Evolutionary conservation across 2,888 invertebrate species (phyloP).

Genomic region (Netelia melanura): DNA sequence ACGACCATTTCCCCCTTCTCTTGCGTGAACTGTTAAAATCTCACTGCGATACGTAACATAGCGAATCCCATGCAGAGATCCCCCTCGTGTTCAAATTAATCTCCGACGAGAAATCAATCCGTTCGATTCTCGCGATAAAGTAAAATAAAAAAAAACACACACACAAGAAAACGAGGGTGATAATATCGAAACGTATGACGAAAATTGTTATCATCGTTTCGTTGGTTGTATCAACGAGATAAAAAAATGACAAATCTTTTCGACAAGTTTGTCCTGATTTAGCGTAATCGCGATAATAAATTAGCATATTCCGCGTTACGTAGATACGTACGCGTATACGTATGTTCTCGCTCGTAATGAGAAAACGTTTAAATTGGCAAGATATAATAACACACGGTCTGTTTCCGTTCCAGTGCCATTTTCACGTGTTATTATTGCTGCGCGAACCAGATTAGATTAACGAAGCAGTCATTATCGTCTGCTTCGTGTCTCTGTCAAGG

Average conservation of each 20-base stretch:
- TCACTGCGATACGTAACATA: background rate
- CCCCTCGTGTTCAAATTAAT: background rate
- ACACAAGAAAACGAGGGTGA: background rate
- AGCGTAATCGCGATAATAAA: too few relatives aligned
- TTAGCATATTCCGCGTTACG: too few relatives aligned
- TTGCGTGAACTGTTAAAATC: constrained; percentile 2
- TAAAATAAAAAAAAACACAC: background rate
- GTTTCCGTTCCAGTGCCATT: constrained; percentile 74
- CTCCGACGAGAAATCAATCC: background rate
- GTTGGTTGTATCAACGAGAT: too few relatives aligned
- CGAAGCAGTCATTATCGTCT: constrained; percentile 74
- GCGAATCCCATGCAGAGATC: constrained; percentile 16
- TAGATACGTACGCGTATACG: too few relatives aligned
- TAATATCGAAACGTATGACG: too few relatives aligned
- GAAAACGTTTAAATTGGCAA: background rate
- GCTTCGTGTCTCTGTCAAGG: constrained; percentile 68
- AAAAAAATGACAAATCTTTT: too few relatives aligned
- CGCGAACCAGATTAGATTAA: constrained; percentile 76
- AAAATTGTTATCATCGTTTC: too few relatives aligned
- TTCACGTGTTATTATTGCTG: constrained; percentile 75
- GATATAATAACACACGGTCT: background rate
- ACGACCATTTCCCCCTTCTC: constrained; percentile 1
- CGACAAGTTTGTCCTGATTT: too few relatives aligned
- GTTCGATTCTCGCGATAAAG: background rate
- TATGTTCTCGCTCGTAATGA: background rate